Evolutionary conservation across 2,113 vertebrate genomes (phyloP), one percentile per base, ranked within the genome.

Genomic region (Podarcis muralis): DNA sequence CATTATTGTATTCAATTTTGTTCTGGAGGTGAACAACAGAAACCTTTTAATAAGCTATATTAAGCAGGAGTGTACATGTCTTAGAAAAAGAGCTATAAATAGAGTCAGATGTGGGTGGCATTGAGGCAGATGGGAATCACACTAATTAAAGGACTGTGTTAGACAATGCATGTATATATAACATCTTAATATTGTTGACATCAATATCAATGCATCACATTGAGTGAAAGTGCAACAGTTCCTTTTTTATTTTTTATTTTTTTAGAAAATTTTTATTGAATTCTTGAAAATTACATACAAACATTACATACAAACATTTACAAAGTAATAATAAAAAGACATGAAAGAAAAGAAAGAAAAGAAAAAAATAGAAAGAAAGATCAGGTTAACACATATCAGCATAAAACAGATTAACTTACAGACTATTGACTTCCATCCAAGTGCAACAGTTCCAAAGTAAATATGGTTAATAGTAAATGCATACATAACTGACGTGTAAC

Each of bases 131-230:
- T 88, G 83, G 81, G 85, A 92, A 79, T 8, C 32, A 83, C 18
- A 81, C 1, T 92, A 94, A 95, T 93, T 79, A 90, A 93, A 93
- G 92, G 81, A 69, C 6, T 77, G 88, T 87, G 32, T 84, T 85
- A 92, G 90, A 65, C 53, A 57, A 18, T 2, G 35, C 43, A 62
- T 81, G 57, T 57, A 8, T 78, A 23, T 20, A 1, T 8, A 69
- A 74, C 86, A 3, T 86, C 53, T 80, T 90, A 57, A 83, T 88
- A 48, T 6, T 78, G 5, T 62, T 90, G 32, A n/a, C 84, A 69
- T 20, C 0, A 88, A 66, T 71, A 87, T 88, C 83, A n/a, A 3
- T 89, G 5, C 15, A 57, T 15, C 25, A 53, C 40, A 79, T 79
- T 48, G 30, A 27, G 53, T 80, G 48, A 13, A 48, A 78, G 23